Evolutionary conservation across 2,113 vertebrate species (phyloP), one percentile per base, ranked within the genome.

Genomic region (Rattus rattus): DNA sequence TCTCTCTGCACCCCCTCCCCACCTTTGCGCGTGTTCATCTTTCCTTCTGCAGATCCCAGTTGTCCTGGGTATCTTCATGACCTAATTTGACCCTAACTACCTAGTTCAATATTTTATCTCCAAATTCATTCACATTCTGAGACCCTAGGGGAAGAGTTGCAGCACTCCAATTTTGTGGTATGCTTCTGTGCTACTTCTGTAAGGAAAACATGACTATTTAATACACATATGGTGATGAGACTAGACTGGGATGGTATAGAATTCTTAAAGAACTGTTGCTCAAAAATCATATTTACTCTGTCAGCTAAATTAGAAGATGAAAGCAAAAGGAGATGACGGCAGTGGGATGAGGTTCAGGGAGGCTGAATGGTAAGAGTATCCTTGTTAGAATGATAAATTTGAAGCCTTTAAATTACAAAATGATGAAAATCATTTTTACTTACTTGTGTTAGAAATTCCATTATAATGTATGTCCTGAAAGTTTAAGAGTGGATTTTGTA

Each of bases 401-500:
- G 76, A 19, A 84, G 94, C 70, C 56, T 92, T 47, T 87, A 75
- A 81, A 84, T 84, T 56, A n/a, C 79, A 73, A 95, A 91, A 19
- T 52, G 9, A 47, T 65, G 26, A 88, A 81, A 73, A 54, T 70
- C 17, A 52, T 61, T 10, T n/a, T 92, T 90, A 19, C 17, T 94
- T 81, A n/a, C 79, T 95, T 33, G 30, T 90, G 22, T 83, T 19
- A 77, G 65, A 61, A 88, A 88, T 91, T 79, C 49, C 17, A 56
- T 5, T 59, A 52, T 76, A 76, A 70, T 65, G 86, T 56, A 59
- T 92, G 65, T 4, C 30, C 75, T 81, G 52, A 85, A 7, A 61
- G 7, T 36, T 91, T 88, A 94, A 91, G 65, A 63, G 47, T 39
- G 36, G 9, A 24, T 10, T 81, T 88, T 81, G 59, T 26, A 39